Conservation (phyloP, 64 coral and sea anemone species). For the Stylophora pistillata region DNA sequence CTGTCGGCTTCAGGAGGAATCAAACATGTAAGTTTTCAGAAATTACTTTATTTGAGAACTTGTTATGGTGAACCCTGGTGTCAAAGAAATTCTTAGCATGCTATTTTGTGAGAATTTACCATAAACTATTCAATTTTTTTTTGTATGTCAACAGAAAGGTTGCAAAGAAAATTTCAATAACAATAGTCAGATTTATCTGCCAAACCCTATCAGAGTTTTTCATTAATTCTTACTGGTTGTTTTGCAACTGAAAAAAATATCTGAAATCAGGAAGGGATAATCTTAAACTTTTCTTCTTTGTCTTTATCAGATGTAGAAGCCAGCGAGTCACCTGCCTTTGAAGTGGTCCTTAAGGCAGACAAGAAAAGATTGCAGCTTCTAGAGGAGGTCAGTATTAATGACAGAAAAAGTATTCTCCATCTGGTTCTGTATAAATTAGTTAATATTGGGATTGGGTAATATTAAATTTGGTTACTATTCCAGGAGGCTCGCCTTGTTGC, state of each 20-base stretch:
- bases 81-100: no score
- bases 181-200: no score
- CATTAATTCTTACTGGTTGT: no score
- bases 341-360: slow-evolving; percentile 95
- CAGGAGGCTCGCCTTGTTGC: slow-evolving; percentile 79
- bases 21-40: not conserved
- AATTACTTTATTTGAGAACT: not conserved
- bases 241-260: no score
- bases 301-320: slow-evolving; percentile 82
- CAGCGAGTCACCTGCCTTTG: slow-evolving; percentile 94
- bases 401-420: not conserved
- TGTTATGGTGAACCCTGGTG: no score
- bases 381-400: slow-evolving; percentile 61
- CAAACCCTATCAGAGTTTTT: no score
- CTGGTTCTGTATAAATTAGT: not conserved
- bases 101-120: no score
- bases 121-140: no score
- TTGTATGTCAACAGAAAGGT: no score
- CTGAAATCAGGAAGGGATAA: no score
- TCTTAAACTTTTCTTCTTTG: not conserved
- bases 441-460: not conserved
- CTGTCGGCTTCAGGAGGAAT: no score
- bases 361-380: slow-evolving; percentile 82
- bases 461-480: not conserved
- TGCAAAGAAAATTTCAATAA: no score